Evolutionary conservation across 1,140 invertebrate species (phyloP), one percentile per base, ranked within the genome.

Genomic region (Bombus breviceps): DNA sequence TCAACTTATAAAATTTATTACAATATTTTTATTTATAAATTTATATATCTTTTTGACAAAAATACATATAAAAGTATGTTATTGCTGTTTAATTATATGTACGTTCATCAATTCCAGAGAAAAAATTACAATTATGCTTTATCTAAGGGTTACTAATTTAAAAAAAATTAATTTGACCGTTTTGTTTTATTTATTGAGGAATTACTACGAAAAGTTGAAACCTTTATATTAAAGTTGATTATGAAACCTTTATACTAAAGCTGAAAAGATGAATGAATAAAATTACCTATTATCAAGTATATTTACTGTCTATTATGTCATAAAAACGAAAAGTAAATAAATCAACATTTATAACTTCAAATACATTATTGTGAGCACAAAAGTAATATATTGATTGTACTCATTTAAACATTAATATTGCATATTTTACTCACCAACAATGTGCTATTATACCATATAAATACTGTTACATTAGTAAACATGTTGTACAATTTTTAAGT

Each of bases 301-400:
- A 79, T 77, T 77, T 74, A 90, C 39, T 79, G 83, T 90, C 68
- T 78, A 91, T 88, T 89, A 72, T 86, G 81, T 90, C 78, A 86
- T 89, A 87, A 87, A 80, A 90, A 87, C 87, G 89, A 91, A 86
- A 91, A 91, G 75, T 90, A 88, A 81, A 87, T 90, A 93, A 94
- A 94, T 89, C 93, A 94, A 94, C 93, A 94, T 94, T 94, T 92
- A 91, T 93, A 93, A 93, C 84, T 85, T 87, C 41, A 47, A 73
- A 76, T 64, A 82, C 34, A 74, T 83, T 76, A 43, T 22, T 53
- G 1, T 43, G 72, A 88, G 47, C 77, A 57, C 53, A 85, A 66
- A 62, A 73, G 68, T 73, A 69, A 34, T 41, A 57, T 41, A 39
- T 13, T 57, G 37, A 62, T 43, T 81, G 41, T 66, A 69, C 41